Evolutionary conservation across 2,888 invertebrate species (phyloP).

Genomic region (Drosophila anceps): DNA sequence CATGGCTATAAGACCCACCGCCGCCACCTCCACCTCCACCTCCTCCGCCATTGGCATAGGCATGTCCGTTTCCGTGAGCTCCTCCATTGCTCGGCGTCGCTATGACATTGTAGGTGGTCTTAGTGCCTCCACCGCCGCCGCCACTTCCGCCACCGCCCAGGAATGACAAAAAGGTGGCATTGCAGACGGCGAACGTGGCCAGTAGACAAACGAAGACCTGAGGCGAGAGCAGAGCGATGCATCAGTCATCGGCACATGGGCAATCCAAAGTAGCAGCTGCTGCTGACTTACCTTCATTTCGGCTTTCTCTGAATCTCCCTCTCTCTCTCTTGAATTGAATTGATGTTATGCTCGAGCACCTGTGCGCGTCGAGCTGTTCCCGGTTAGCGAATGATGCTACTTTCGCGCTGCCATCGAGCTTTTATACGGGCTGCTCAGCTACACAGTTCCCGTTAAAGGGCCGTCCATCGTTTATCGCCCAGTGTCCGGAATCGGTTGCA

Average conservation of each 20-base stretch:
- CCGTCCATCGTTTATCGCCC: slow-evolving; percentile 13
- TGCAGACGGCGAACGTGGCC: slow-evolving; percentile 66
- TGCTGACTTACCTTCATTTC: slow-evolving; percentile 71
- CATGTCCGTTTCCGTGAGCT: slow-evolving; percentile 20
- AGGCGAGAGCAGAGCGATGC: slow-evolving; percentile 15
- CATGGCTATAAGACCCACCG: slow-evolving; percentile 29
- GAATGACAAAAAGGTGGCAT: slow-evolving; percentile 74
- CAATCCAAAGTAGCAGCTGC: slow-evolving; percentile 30
- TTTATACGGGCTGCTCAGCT: slow-evolving; percentile 68
- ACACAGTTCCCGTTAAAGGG: slow-evolving; percentile 63
- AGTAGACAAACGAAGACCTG: slow-evolving; percentile 79
- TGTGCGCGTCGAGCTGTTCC: slow-evolving; percentile 59
- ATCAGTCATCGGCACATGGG: slow-evolving; percentile 12
- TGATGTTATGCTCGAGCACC: slow-evolving; percentile 15
- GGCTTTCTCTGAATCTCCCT: slow-evolving; percentile 24
- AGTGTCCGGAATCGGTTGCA: slow-evolving; percentile 37
- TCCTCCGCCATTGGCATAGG: slow-evolving; percentile 21
- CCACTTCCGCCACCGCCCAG: slow-evolving; percentile 62
- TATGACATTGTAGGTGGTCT: slow-evolving; percentile 67
- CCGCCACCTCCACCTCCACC: slow-evolving; percentile 37
- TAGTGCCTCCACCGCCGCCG: slow-evolving; percentile 42
- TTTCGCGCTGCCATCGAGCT: slow-evolving; percentile 60
- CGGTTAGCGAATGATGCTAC: slow-evolving; percentile 72
- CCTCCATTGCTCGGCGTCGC: slow-evolving; percentile 63
- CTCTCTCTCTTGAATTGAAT: slow-evolving; percentile 15